Base-by-base conservation (phyloP, 1,140 invertebrate species). In the Lepidurus packardi region DNA sequence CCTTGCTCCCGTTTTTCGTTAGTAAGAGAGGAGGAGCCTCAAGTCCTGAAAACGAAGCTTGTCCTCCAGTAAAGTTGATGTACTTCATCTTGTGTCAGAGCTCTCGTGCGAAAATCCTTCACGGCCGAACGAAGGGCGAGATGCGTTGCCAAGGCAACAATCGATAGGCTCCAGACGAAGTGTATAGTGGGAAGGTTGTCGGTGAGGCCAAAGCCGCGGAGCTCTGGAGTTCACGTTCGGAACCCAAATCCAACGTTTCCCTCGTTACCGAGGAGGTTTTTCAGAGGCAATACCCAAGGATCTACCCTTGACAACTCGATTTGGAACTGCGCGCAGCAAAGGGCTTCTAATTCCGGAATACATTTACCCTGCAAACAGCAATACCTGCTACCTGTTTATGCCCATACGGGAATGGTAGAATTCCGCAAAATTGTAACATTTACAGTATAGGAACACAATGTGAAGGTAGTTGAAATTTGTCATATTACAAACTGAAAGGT, bases 61-160 rank as follows among this genome's bases (percentile, higher is more conserved):
- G 53, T 65, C 13, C 53, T 65, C 53, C 53, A 11, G 53, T 65
- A 65, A 34, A 65, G 53, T 21, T 16, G 53, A 65, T 65, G n/a
- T 65, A 13, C 53, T 65, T 65, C 53, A 65, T 65, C 53, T 65
- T 65, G 53, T 65, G 53, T 65, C 53, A 65, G 21, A 65, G 53
- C 53, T 65, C 21, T 65, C 53, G 53, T 65, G 53, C 53, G 53
- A 65, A 65, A 65, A 65, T 65, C 53, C 53, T 65, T 65, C 53
- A 65, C 53, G 53, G 53, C 53, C 53, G 16, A 21, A 21, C 53
- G 16, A 21, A 65, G 53, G 53, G 53, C 21, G 53, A 65, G 53
- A 65, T 65, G 53, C 21, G 53, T 65, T 65, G 53, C 53, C 53
- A 65, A 65, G 53, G 53, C 53, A 65, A 65, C 53, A 65, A 65